Conservation (phyloP, 1,140 invertebrate genomes). For the Saxidomus purpurata region DNA sequence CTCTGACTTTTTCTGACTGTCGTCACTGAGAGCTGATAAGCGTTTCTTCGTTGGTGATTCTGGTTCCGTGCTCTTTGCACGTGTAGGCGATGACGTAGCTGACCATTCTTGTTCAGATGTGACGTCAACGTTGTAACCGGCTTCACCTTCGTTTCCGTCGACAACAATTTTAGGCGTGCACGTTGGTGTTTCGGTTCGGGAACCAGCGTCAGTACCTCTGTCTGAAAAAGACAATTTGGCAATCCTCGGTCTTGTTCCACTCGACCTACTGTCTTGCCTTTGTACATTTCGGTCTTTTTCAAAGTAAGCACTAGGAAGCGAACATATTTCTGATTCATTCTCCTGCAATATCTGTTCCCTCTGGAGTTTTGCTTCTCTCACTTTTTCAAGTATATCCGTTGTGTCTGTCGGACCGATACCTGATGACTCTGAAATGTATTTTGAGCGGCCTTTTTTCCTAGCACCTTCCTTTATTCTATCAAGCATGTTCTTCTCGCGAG, state of each 20-base stretch:
- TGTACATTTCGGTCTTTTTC: constrained; percentile 72
- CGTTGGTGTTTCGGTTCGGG: constrained; percentile 62
- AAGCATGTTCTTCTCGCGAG: constrained; percentile 79
- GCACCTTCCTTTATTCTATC: constrained; percentile 81
- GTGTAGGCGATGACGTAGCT: constrained; percentile 25
- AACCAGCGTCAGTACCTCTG: constrained; percentile 68
- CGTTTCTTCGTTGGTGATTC: constrained; percentile 7
- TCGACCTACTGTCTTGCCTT: constrained; percentile 32
- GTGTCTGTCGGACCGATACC: constrained; percentile 66
- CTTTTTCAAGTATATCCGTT: constrained; percentile 77
- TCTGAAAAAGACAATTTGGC: constrained; percentile 78
- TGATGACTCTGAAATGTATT: constrained; percentile 56
- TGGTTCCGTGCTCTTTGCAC: constrained; percentile 8
- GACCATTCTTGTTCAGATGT: constrained; percentile 7
- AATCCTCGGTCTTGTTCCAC: constrained; percentile 22
- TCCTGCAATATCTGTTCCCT: constrained; percentile 82
- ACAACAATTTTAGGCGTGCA: constrained; percentile 69
- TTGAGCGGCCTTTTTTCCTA: constrained; percentile 69
- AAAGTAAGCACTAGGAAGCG: constrained; percentile 80
- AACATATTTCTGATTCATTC: constrained; percentile 82
- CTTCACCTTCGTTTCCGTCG: constrained; percentile 26
- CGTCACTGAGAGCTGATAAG: constrained; percentile 10
- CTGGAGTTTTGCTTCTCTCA: constrained; percentile 90
- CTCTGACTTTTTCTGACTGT: constrained; percentile 3
- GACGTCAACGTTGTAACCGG: constrained; percentile 8